These are phyloP conservation scores for Stenodera caucasica DNA, from an alignment of 2,888 invertebrate species.

Conservation along the genomic window DNA sequence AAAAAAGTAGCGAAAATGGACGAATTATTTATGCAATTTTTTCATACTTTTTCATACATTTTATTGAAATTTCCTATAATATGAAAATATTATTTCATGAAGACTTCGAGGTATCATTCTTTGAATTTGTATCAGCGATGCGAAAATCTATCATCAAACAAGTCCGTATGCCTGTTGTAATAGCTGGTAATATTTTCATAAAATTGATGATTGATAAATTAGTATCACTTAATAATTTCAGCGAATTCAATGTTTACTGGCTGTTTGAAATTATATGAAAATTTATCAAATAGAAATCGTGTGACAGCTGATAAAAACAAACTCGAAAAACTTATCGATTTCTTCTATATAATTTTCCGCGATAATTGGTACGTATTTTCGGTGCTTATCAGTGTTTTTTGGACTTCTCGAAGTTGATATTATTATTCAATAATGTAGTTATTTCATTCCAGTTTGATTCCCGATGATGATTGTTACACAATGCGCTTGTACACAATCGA, in stretches of 20 bases:
- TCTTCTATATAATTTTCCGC: background rate
- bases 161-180: background rate
- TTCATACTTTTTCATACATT: background rate
- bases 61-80: background rate
- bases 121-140: background rate
- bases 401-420: too few species aligned
- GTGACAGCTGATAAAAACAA: background rate
- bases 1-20: background rate
- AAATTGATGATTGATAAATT: too few species aligned
- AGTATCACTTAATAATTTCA: too few species aligned
- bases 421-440: too few species aligned
- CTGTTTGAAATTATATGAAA: background rate
- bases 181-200: background rate
- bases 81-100: background rate
- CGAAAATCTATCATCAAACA: background rate
- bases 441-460: background rate
- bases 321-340: background rate
- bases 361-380: background rate
- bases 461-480: background rate
- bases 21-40: background rate
- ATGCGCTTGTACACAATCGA: background rate
- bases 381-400: too few species aligned
- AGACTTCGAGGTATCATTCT: background rate
- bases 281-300: background rate
- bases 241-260: background rate